These are phyloP conservation scores for Leptobrachium leishanense DNA, from an alignment of 2,113 vertebrate species.

Conservation along the genomic window DNA sequence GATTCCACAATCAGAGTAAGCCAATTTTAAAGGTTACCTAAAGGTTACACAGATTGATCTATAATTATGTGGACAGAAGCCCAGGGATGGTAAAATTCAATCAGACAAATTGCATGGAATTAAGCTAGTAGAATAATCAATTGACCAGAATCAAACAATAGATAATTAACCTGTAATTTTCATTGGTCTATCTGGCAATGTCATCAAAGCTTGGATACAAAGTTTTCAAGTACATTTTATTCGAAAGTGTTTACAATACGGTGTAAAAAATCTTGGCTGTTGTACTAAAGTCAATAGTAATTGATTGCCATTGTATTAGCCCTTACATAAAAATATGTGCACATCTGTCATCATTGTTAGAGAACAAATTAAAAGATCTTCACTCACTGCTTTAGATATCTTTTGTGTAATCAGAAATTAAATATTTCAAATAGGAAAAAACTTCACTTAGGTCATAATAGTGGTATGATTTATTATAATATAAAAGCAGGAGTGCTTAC, in stretches of 20 bases:
- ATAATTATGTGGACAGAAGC: slow-evolving; percentile 30
- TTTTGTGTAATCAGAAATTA: not conserved
- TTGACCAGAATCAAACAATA: not conserved
- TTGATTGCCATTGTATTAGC: not conserved
- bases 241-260: not conserved
- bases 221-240: not conserved
- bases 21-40: slow-evolving; percentile 39
- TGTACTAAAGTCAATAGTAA: not conserved
- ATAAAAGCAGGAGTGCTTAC: too few species aligned
- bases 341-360: not conserved
- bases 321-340: not conserved
- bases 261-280: not conserved
- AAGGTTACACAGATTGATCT: slow-evolving; percentile 32
- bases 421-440: too few species aligned
- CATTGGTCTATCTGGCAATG: slow-evolving; percentile 10
- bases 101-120: slow-evolving; percentile 18
- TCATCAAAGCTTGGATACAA: slow-evolving; percentile 13
- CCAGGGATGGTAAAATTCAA: slow-evolving; percentile 9
- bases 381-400: not conserved
- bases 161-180: slow-evolving; percentile 6
- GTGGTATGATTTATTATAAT: too few species aligned
- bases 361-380: not conserved
- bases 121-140: slow-evolving; percentile 14
- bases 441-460: not conserved
- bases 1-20: slow-evolving; percentile 32